Conservation (phyloP, 2,113 vertebrate genomes). For the Ginglymostoma cirratum region DNA sequence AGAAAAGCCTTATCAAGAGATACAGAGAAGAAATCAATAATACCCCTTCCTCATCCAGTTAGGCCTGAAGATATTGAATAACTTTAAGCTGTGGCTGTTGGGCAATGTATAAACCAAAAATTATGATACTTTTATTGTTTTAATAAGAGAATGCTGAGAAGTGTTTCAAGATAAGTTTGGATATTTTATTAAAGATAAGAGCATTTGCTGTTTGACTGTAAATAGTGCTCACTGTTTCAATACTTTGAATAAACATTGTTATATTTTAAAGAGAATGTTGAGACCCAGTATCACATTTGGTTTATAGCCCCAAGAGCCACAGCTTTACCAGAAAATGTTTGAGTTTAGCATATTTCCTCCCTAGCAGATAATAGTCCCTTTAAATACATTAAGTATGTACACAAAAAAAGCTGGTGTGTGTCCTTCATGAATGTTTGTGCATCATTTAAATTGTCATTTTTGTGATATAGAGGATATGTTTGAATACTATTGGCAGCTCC, state of each 20-base stretch:
- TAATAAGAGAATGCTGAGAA: not conserved
- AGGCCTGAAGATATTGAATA: slow-evolving; percentile 94
- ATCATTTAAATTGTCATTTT: not conserved
- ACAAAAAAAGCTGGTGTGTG: not conserved
- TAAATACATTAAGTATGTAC: not conserved
- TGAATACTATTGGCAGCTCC: not conserved
- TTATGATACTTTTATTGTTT: not conserved
- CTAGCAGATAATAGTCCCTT: not conserved
- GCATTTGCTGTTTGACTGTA: not conserved
- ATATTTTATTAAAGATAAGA: not conserved
- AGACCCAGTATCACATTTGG: not conserved
- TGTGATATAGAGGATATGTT: not conserved
- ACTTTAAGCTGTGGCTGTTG: slow-evolving; percentile 60
- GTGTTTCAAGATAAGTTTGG: not conserved
- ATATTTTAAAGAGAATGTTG: not conserved
- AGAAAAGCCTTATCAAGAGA: slow-evolving; percentile 92
- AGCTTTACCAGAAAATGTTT: slow-evolving; percentile 12
- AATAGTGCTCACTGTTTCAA: not conserved
- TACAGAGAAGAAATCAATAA: slow-evolving; percentile 87
- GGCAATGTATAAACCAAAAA: slow-evolving; percentile 38
- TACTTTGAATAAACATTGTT: not conserved
- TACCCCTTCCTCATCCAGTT: slow-evolving; percentile 87
- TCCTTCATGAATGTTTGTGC: slow-evolving; percentile 10
- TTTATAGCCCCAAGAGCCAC: slow-evolving; percentile 10
- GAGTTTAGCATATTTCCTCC: not conserved